Conservation (phyloP, 1,140 invertebrate species). For the Linepithema humile region DNA sequence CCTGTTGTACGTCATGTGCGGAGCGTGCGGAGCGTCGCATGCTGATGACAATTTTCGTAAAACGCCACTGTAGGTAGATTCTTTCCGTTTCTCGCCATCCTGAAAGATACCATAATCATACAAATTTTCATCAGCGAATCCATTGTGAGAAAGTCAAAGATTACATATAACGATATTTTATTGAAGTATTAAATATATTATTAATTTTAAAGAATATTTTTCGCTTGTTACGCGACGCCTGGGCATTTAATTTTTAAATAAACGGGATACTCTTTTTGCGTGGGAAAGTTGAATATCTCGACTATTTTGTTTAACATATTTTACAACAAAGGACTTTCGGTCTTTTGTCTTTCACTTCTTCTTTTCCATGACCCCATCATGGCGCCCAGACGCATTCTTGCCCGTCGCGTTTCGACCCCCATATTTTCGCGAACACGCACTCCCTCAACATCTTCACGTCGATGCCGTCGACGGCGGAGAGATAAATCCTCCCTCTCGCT, state of each 20-base stretch:
- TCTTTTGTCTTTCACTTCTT: not conserved
- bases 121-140: constrained; percentile 5
- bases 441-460: constrained; percentile 7
- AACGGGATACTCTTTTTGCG: too few relatives aligned
- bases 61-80: constrained; percentile 3
- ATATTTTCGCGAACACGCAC: constrained; percentile 34
- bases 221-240: too few relatives aligned
- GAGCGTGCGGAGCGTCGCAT: constrained; percentile 36
- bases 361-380: not conserved
- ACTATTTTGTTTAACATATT: not conserved
- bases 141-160: not conserved
- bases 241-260: too few relatives aligned
- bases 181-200: too few relatives aligned
- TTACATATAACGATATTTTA: not conserved
- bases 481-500: constrained; percentile 56
- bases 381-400: constrained; percentile 12
- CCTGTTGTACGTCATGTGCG: constrained; percentile 26
- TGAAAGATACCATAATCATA: constrained; percentile 45
- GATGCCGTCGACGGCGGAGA: constrained; percentile 17
- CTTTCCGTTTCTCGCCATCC: not conserved
- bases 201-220: too few relatives aligned
- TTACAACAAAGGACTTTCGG: not conserved
- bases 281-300: not conserved
- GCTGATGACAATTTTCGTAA: constrained; percentile 18
- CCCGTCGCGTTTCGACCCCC: constrained; percentile 39